A percentile compares a stretch with the other conserved stretches of the same genome.
Evolutionary conservation across 2,113 vertebrate genomes (phyloP).

Genomic region (Gobius niger): DNA sequence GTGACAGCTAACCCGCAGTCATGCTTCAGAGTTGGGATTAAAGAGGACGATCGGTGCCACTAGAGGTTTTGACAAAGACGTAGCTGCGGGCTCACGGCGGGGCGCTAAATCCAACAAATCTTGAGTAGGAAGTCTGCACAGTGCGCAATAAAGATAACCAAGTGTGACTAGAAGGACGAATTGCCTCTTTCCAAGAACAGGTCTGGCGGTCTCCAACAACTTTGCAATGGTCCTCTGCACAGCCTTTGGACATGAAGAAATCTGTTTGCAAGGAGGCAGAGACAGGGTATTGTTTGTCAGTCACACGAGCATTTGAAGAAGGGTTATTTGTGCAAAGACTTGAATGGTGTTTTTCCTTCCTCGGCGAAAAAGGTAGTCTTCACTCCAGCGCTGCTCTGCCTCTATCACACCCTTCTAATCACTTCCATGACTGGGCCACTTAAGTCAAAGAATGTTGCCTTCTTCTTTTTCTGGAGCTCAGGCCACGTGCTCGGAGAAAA

Average conservation of each 20-base stretch:
- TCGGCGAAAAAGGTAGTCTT: constrained; percentile 33
- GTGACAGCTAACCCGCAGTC: constrained; percentile 46
- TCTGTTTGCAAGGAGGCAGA: constrained; percentile 48
- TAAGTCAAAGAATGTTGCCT: constrained; percentile 65
- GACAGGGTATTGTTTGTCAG: constrained; percentile 61
- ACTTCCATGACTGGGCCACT: constrained; percentile 62
- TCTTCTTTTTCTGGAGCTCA: constrained; percentile 56
- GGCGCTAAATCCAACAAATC: constrained; percentile 48
- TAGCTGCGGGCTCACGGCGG: constrained; percentile 32
- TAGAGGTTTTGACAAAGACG: constrained; percentile 37
- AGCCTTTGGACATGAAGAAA: constrained; percentile 45
- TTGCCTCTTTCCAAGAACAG: constrained; percentile 24
- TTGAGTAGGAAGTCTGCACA: constrained; percentile 55
- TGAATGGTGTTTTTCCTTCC: constrained; percentile 63
- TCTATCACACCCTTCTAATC: constrained; percentile 68
- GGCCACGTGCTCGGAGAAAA: constrained; percentile 52
- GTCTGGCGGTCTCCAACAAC: constrained; percentile 37
- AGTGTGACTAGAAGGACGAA: constrained; percentile 33
- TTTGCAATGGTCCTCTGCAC: constrained; percentile 33
- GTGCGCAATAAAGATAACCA: constrained; percentile 55
- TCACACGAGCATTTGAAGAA: constrained; percentile 29
- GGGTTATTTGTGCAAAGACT: constrained; percentile 41
- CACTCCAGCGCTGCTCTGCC: constrained; percentile 35
- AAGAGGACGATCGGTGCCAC: constrained; percentile 29
- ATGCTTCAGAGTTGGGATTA: constrained; percentile 50